Evolutionary conservation across 2,113 vertebrate species (phyloP).

Genomic region (Neolamprologus modestus): DNA sequence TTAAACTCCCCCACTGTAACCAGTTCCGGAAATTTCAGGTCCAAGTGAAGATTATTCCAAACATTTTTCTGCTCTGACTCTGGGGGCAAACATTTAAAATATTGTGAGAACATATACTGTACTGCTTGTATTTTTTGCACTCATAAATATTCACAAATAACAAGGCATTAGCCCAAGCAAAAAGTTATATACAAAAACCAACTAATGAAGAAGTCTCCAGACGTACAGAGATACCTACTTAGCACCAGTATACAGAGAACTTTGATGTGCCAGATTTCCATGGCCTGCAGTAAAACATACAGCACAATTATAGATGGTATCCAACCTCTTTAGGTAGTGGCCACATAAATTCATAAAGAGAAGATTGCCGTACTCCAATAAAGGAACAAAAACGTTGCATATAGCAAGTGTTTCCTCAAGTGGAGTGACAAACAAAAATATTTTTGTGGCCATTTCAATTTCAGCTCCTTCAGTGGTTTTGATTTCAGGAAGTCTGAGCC

Average conservation of each 20-base stretch:
- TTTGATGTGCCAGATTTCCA: neutral
- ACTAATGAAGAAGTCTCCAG: neutral
- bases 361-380: neutral
- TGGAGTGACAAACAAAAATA: neutral
- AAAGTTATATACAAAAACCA: neutral
- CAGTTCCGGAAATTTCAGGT: neutral
- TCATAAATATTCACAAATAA: neutral
- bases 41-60: neutral
- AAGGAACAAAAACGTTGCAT: neutral
- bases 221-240: neutral
- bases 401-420: neutral
- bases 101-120: neutral
- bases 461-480: neutral
- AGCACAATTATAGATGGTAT: neutral
- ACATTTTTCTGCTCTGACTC: neutral
- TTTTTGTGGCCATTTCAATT: neutral
- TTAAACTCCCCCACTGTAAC: neutral
- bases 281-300: neutral
- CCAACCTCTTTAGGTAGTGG: neutral
- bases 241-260: neutral
- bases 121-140: neutral
- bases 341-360: neutral
- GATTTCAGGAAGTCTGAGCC: neutral
- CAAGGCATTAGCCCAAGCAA: neutral
- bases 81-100: neutral